Conservation (phyloP, 2,797 vertebrate species). For the Graptemys geographica region DNA sequence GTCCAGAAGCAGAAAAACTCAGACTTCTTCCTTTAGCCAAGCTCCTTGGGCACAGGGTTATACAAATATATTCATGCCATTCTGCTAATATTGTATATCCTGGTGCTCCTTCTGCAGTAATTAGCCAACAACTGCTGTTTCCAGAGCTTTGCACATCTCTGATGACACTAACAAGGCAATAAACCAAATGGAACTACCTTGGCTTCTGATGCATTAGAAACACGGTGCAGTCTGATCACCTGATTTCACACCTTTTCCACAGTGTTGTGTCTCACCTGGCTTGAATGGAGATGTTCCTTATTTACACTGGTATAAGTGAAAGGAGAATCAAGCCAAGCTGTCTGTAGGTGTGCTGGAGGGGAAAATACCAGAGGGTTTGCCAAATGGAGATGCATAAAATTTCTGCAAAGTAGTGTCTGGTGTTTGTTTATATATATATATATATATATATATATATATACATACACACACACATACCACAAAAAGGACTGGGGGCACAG, state of each 20-base stretch:
- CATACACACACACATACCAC: not conserved
- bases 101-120: not conserved
- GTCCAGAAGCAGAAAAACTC: not conserved
- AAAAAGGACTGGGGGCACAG: not conserved
- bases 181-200: constrained; percentile 4
- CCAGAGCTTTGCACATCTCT: not conserved
- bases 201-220: not conserved
- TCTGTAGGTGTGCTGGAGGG: constrained; percentile 28
- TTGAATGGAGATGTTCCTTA: constrained; percentile 3
- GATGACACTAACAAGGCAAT: not conserved
- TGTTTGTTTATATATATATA: constrained; percentile 21
- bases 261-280: not conserved
- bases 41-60: not conserved
- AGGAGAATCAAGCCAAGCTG: not conserved
- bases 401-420: constrained; percentile 36
- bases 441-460: not conserved
- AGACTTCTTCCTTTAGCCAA: constrained; percentile 11
- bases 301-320: constrained; percentile 12
- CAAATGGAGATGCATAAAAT: constrained; percentile 50
- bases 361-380: constrained; percentile 56
- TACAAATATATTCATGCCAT: not conserved
- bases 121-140: not conserved
- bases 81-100: not conserved
- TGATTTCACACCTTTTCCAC: not conserved
- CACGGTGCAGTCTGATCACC: rapidly evolving